Conservation (phyloP, 2,797 vertebrate genomes). For the Muraenolepis orangiensis region DNA sequence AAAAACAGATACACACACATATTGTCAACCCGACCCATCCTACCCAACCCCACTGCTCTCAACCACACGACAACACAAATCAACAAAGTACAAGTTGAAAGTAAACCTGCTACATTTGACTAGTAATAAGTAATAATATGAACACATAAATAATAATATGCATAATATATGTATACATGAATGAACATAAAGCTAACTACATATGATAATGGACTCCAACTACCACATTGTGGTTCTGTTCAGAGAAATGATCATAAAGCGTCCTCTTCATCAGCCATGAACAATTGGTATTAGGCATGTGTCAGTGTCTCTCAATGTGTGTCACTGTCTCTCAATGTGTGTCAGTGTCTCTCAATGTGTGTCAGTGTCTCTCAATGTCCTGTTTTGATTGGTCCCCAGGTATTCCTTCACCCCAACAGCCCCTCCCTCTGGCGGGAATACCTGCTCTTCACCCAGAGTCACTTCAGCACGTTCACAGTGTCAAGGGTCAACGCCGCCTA, state of each 20-base stretch:
- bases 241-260: not conserved
- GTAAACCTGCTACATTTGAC: not conserved
- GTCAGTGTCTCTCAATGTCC: not conserved
- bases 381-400: slow-evolving; percentile 41
- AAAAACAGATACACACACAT: not conserved
- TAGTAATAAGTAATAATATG: not conserved
- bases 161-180: not conserved
- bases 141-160: not conserved
- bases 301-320: no score
- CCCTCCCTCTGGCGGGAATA: slow-evolving; percentile 86
- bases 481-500: slow-evolving; percentile 85
- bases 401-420: slow-evolving; percentile 93
- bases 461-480: slow-evolving; percentile 89
- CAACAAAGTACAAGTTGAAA: not conserved
- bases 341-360: not conserved
- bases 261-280: not conserved
- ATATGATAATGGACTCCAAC: not conserved
- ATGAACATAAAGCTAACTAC: not conserved
- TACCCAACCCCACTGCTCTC: no score
- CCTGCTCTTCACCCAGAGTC: slow-evolving; percentile 89
- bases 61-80: no score
- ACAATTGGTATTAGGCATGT: not conserved
- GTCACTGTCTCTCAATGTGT: no score
- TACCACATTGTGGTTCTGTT: not conserved
- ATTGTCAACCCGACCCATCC: no score